Percentiles rank a stretch among this genome's conserved stretches.
phyloP scores from a whole-genome alignment of 1,140 invertebrate species.

The Cotesia typhae region DNA sequence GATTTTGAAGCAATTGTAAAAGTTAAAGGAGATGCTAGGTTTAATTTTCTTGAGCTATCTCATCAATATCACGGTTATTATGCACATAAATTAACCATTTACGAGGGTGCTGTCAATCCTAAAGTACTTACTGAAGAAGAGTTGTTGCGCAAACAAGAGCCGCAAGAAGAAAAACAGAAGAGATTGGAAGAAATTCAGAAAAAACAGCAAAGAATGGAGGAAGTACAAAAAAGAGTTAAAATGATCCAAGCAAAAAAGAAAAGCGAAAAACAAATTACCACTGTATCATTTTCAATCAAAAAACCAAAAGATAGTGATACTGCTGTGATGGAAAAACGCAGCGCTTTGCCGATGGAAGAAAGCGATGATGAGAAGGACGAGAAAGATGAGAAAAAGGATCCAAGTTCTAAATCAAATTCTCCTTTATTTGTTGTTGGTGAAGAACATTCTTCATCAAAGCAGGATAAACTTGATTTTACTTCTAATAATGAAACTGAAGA shows the following conservation, averaged over 20 bases:
- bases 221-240: slow-evolving; percentile 64
- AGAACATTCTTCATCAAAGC: slow-evolving; percentile 16
- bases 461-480: too few relatives aligned
- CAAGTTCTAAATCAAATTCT: slow-evolving; percentile 48
- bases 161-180: slow-evolving; percentile 62
- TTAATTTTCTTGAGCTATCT: slow-evolving; percentile 78
- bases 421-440: slow-evolving; percentile 30
- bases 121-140: slow-evolving; percentile 62
- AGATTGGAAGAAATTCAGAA: slow-evolving; percentile 61
- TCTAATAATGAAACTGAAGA: slow-evolving; percentile 36
- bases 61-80: slow-evolving; percentile 84
- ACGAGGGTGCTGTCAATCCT: slow-evolving; percentile 60
- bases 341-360: slow-evolving; percentile 76
- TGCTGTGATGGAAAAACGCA: slow-evolving; percentile 72
- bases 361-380: slow-evolving; percentile 73
- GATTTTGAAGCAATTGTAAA: slow-evolving; percentile 91
- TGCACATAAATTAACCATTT: slow-evolving; percentile 68
- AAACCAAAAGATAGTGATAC: slow-evolving; percentile 78
- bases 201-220: slow-evolving; percentile 64
- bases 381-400: slow-evolving; percentile 60
- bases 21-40: slow-evolving; percentile 85
- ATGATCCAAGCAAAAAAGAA: slow-evolving; percentile 65
- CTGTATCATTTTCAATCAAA: slow-evolving; percentile 84
- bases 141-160: slow-evolving; percentile 59
- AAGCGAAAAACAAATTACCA: slow-evolving; percentile 61